Base-by-base conservation (phyloP, 1,140 invertebrate species). In the Stenopsyche tienmushanensis region DNA sequence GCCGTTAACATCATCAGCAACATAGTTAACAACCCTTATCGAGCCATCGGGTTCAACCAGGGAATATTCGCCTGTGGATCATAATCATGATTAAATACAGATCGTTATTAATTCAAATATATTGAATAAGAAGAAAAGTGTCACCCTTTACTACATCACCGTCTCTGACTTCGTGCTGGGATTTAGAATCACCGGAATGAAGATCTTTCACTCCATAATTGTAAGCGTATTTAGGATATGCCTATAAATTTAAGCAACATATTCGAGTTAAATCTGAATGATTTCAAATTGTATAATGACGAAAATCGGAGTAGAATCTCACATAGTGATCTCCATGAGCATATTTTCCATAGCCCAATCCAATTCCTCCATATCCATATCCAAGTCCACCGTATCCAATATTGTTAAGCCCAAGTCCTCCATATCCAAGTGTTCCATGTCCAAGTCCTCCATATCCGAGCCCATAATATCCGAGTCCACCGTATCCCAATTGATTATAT, bases 21-120 rank as follows among this genome's bases (percentile, higher is more conserved):
- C 73, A 67, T 82, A 82, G 42, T 78, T 74, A 2, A 80, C 79
- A 20, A 74, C 76, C 41, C 80, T 72, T 13, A 72, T 70, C 0
- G 78, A 75, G 52, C 82, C 82, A 68, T 83, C 81, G 25, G 81
- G 71, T 64, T 83, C 80, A 15, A 81, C 71, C n/a, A 82, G 73
- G 34, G 72, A 73, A 64, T 78, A 79, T 62, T 75, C 75, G 2
- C 80, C 79, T 62, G 45, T 1, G 64, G 59, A 1, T 15, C 3
- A 34, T 13, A 34, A 34, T 34, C 5, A 34, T 34, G 13, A 7
- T 34, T 34, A 34, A 34, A 7, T 34, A 34, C n/a, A n/a, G n/a
- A n/a, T 34, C 13, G 29, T 34, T 34, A 34, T 5, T 34, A 34
- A n/a, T 34, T 34, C 29, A 34, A 34, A 7, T 34, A 34, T 7